phyloP scores from a whole-genome alignment of 2,113 vertebrate species.

The Brachionichthys hirsutus region DNA sequence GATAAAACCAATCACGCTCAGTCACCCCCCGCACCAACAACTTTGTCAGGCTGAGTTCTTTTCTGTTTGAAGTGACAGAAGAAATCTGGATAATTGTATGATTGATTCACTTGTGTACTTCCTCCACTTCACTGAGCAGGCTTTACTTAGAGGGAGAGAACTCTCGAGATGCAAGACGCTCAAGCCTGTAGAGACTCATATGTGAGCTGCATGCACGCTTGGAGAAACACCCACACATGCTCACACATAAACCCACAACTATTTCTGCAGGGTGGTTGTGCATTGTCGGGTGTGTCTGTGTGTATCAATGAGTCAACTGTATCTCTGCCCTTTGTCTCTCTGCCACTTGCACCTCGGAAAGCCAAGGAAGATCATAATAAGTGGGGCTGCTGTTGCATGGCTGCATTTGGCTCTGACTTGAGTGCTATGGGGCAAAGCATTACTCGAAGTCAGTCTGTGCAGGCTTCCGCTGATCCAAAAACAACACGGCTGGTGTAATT shows the following conservation, averaged over 20 bases:
- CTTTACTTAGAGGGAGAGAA: constrained; percentile 66
- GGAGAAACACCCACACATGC: constrained; percentile 43
- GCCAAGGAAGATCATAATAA: constrained; percentile 75
- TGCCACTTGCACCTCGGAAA: constrained; percentile 71
- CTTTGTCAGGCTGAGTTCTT: constrained; percentile 49
- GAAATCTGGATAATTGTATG: constrained; percentile 76
- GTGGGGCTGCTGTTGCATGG: constrained; percentile 70
- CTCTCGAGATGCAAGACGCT: constrained; percentile 59
- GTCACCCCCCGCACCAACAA: constrained; percentile 41
- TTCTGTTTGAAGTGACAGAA: constrained; percentile 66
- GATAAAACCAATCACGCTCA: constrained; percentile 53
- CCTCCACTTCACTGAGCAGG: constrained; percentile 64
- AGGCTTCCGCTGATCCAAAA: constrained; percentile 69
- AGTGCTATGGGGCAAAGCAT: constrained; percentile 74
- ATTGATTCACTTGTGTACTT: constrained; percentile 74
- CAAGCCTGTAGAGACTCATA: constrained; percentile 25
- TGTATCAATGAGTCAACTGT: constrained; percentile 64
- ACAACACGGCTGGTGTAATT: constrained; percentile 76
- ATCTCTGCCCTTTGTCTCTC: constrained; percentile 66
- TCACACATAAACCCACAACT: constrained; percentile 46
- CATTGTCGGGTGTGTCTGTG: constrained; percentile 48
- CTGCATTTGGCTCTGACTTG: constrained; percentile 74
- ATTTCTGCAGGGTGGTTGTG: constrained; percentile 55
- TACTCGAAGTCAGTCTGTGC: constrained; percentile 73
- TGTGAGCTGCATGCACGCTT: constrained; percentile 40